Base-by-base conservation (phyloP, 2,888 invertebrate species). In the Pecten maximus region DNA sequence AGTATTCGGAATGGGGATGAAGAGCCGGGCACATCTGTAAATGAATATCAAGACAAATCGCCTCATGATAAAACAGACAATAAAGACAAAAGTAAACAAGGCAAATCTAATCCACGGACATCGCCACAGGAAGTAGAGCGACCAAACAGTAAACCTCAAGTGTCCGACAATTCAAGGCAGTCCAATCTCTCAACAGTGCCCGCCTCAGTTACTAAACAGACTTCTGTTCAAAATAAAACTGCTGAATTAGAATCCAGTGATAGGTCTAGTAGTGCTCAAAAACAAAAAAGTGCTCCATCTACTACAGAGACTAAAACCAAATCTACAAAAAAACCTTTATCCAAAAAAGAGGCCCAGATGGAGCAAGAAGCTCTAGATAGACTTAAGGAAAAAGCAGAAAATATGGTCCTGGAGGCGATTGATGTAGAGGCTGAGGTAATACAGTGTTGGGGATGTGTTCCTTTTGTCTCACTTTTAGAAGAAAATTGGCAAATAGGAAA, bases 401-500 rank as follows among this genome's bases (percentile, higher is more conserved):
- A 98, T 95, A 93, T 98, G 94, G 98, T 98, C 19, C 87, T 92
- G 16, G 98, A 98, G 8, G 98, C 98, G 96, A 97, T 98, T 93
- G 98, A 98, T 93, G 98, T 98, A 91, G 98, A 98, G 91, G 98
- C 98, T 95, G 98, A 93, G 88, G 92, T 92, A 92, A 4, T 10
- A 74, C 6, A 8, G 44, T n/a, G n/a, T n/a, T n/a, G n/a, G n/a
- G n/a, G n/a, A n/a, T n/a, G n/a, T n/a, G n/a, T n/a, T n/a, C n/a
- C n/a, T n/a, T n/a, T 44, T 44, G 44, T 44, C 6, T 44, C 19
- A 16, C 28, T 15, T 39, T 0, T 10, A 89, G 87, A 10, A 74
- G 35, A 40, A 15, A 87, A n/a, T 12, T 87, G 87, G 12, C 44
- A 44, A 44, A 44, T 44, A n/a, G n/a, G n/a, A n/a, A n/a, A n/a